A percentile compares a stretch with the other conserved stretches of the same genome.
phyloP scores from a whole-genome alignment of 2,888 invertebrate genomes.

The Rotaria socialis region DNA sequence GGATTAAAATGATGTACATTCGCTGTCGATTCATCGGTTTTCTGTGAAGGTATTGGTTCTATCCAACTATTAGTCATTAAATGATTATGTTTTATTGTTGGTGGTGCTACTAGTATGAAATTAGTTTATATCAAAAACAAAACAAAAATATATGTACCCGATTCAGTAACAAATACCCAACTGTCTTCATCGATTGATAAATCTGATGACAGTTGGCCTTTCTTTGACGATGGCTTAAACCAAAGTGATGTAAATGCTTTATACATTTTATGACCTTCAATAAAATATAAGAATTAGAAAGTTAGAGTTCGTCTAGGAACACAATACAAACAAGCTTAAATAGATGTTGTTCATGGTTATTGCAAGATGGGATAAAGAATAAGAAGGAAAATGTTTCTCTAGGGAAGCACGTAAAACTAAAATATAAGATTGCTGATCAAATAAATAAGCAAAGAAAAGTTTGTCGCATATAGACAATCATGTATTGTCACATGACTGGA shows the following conservation, averaged over 20 bases:
- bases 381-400: not conserved
- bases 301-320: too few species aligned
- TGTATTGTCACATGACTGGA: not conserved
- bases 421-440: not conserved
- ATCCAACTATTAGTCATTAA: conserved; percentile 5
- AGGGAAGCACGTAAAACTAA: not conserved
- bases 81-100: not conserved
- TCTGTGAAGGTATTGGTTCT: not conserved
- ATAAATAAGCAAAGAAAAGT: not conserved
- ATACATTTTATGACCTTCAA: conserved; percentile 15
- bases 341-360: not conserved
- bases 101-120: not conserved
- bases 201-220: not conserved
- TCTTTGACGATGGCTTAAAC: not conserved
- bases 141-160: not conserved
- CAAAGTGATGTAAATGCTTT: not conserved
- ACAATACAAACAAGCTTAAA: not conserved
- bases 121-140: not conserved
- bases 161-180: not conserved
- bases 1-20: not conserved
- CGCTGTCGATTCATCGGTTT: not conserved
- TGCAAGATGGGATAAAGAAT: not conserved
- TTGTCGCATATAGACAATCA: not conserved
- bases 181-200: not conserved
- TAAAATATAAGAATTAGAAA: not conserved